Base-by-base conservation (phyloP, 2,797 vertebrate species). In the Agapornis canus region DNA sequence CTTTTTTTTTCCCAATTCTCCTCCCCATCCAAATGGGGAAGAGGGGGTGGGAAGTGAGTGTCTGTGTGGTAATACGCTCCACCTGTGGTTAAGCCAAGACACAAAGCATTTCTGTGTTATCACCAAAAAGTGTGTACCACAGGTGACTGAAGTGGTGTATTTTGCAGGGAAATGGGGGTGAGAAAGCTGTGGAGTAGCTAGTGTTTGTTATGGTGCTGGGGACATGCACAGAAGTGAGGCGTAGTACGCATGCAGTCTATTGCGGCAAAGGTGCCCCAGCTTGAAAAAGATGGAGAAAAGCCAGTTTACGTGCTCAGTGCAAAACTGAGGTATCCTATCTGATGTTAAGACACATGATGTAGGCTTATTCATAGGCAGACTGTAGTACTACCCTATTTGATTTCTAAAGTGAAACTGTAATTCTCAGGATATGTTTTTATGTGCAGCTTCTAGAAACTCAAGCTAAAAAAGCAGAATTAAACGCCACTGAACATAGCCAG, bases 221-320 rank as follows among this genome's bases (percentile, higher is more conserved):
- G 35, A 18, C 8, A 22, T 10, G 45, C 43, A 21, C 11, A 7
- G 7, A 17, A 31, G 22, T 20, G 27, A 76, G 32, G 18, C 26
- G 21, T 11, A 3, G 3, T 7, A 2, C 1, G 12, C 29, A 6
- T 65, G 32, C 31, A 32, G 9, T 7, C 25, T 40, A 0, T 5
- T 27, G n/a, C 42, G 72, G 2, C 61, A 22, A 26, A 35, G 64
- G 4, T 25, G 13, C 6, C 9, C n/a, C 26, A 26, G 18, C 49
- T 60, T 47, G 26, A 25, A 11, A 23, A n/a, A 86, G 25, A 13
- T 27, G 31, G 23, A 3, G 13, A 6, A 10, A 66, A 56, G 47
- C 6, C 18, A n/a, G 26, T 37, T 35, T n/a, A 15, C 23, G 13
- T 54, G 35, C 40, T 70, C 49, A 59, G 52, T 70, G 29, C 19